phyloP scores from a whole-genome alignment of 2,888 invertebrate species.

The Chorisops tibialis region DNA sequence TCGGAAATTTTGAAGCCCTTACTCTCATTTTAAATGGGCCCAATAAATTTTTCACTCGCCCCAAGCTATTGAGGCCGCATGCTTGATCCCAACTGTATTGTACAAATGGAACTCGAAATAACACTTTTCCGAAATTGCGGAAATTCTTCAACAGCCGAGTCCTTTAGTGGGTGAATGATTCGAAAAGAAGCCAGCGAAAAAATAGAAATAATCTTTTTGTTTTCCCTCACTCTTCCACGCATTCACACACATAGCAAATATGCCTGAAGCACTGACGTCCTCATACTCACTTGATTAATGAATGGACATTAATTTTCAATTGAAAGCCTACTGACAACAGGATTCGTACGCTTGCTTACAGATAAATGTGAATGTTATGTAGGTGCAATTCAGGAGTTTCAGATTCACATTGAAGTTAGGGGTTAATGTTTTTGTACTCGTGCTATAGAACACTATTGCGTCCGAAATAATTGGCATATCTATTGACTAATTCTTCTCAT shows the following conservation, averaged over 20 bases:
- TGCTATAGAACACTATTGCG: not conserved
- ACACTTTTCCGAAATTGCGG: not conserved
- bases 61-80: too few species aligned
- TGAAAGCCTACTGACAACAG: slow-evolving; percentile 30
- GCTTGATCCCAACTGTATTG: too few species aligned
- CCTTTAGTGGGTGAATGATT: not conserved
- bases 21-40: slow-evolving; percentile 1
- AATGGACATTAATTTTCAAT: slow-evolving; percentile 34
- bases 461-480: not conserved
- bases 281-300: slow-evolving; percentile 28
- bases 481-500: too few species aligned
- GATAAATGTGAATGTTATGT: too few species aligned
- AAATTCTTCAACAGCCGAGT: not conserved
- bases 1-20: slow-evolving; percentile 2
- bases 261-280: not conserved
- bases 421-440: not conserved
- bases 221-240: too few species aligned
- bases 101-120: too few species aligned
- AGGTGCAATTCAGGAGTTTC: too few species aligned
- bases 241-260: not conserved
- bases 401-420: too few species aligned
- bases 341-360: not conserved
- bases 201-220: too few species aligned
- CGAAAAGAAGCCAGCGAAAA: too few species aligned
- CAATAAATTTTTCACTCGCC: slow-evolving; percentile 4